Evolutionary conservation across 2,888 invertebrate genomes (phyloP).

Genomic region (Yponomeuta malinellus): DNA sequence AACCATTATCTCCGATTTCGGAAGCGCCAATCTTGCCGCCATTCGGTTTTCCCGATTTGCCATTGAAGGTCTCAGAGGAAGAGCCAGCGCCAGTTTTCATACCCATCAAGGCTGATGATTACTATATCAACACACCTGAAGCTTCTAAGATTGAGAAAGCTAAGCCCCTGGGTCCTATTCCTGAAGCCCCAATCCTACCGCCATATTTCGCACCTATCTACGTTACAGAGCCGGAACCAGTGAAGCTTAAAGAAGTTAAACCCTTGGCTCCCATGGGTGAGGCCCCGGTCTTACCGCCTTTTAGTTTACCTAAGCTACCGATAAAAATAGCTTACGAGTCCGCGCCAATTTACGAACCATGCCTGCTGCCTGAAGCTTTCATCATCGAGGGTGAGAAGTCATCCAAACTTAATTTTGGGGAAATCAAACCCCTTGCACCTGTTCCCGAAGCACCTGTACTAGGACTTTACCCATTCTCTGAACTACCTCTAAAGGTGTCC

Average conservation of each 20-base stretch:
- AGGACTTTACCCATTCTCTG: neutral
- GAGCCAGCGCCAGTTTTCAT: slow-evolving; percentile 2
- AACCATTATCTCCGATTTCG: neutral
- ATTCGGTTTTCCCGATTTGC: slow-evolving; percentile 17
- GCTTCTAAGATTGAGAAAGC: slow-evolving; percentile 19
- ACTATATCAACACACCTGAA: slow-evolving; percentile 6
- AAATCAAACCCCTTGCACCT: neutral
- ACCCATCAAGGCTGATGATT: neutral
- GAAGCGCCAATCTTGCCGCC: slow-evolving; percentile 18
- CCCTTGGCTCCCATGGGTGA: neutral
- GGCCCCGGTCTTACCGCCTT: neutral
- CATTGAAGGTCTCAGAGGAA: neutral
- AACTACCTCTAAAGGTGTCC: neutral
- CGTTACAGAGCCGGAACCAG: neutral
- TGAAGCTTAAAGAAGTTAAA: neutral
- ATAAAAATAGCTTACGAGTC: neutral
- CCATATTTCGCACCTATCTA: neutral
- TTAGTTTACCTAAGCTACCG: slow-evolving; percentile 3
- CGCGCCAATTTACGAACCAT: neutral
- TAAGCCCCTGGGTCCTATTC: slow-evolving; percentile 18
- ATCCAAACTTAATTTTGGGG: neutral
- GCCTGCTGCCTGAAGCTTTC: neutral
- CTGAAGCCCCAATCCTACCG: slow-evolving; percentile 22
- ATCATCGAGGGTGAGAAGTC: neutral
- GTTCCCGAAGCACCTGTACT: slow-evolving; percentile 12